Evolutionary conservation across 2,113 vertebrate species (phyloP).

Genomic region (Cyanocitta stelleri): DNA sequence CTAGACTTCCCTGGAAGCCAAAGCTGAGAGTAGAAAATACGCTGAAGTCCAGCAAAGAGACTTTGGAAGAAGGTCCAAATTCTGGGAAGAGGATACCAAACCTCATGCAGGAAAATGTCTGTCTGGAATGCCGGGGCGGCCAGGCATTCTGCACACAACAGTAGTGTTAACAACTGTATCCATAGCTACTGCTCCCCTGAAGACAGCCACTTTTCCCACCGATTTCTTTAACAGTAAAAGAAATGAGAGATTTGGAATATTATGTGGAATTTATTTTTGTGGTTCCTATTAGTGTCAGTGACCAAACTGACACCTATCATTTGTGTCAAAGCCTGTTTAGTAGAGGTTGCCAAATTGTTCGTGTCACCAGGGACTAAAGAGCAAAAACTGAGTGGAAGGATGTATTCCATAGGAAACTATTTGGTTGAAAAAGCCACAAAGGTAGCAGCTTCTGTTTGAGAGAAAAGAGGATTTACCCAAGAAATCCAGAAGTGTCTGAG

Average conservation of each 20-base stretch:
- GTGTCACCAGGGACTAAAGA: not conserved
- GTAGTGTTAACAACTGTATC: not conserved
- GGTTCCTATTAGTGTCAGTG: not conserved
- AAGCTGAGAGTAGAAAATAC: not conserved
- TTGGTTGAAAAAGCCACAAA: not conserved
- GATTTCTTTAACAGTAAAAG: not conserved
- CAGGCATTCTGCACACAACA: not conserved
- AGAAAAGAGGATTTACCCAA: not conserved
- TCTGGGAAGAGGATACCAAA: not conserved
- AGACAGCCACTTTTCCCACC: not conserved
- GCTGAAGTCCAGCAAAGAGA: not conserved
- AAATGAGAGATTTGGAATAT: not conserved
- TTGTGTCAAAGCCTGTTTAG: not conserved
- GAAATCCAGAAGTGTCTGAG: not conserved
- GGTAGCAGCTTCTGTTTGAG: not conserved
- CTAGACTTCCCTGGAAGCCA: not conserved
- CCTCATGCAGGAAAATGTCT: not conserved
- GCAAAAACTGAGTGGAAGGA: not conserved
- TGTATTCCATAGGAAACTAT: not conserved
- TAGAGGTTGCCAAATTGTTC: not conserved
- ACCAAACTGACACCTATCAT: not conserved
- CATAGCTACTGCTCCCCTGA: not conserved
- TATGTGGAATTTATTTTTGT: not conserved
- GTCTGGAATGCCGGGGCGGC: not conserved
- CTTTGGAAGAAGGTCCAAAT: not conserved